Evolutionary conservation across 1,140 invertebrate genomes (phyloP).

Genomic region (Aphis craccivora): DNA sequence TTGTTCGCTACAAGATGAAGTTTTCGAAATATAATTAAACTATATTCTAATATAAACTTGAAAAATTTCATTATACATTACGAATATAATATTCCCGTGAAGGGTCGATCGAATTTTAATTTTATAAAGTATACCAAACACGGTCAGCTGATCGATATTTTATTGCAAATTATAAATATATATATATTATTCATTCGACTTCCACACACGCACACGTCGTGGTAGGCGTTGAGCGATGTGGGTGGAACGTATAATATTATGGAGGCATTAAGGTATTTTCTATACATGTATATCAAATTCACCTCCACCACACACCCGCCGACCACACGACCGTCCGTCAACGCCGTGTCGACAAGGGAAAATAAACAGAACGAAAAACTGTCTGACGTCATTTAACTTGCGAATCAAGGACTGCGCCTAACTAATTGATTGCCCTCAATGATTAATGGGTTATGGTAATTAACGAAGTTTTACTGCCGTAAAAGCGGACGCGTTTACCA

Average conservation of each 20-base stretch:
- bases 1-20: background rate
- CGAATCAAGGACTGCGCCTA: constrained; percentile 39
- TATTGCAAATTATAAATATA: background rate
- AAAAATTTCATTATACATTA: background rate
- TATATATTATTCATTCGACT: background rate
- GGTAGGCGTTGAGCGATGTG: background rate
- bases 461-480: constrained; percentile 46
- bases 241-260: background rate
- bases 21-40: background rate
- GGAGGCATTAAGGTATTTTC: constrained; percentile 13
- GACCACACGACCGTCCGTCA: background rate
- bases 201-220: background rate
- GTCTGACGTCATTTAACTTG: constrained; percentile 29
- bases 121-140: constrained; percentile 5
- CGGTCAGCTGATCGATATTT: constrained; percentile 12
- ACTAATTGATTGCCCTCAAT: constrained; percentile 46
- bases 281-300: background rate
- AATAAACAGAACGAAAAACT: constrained; percentile 28
- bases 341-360: background rate
- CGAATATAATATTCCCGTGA: background rate
- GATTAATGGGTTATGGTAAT: constrained; percentile 57
- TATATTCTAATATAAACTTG: background rate
- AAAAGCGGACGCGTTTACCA: constrained; percentile 50
- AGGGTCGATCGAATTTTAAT: background rate
- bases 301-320: background rate